These are phyloP conservation scores for Pitta sordida DNA, from an alignment of 2,113 vertebrate species.

Conservation along the genomic window DNA sequence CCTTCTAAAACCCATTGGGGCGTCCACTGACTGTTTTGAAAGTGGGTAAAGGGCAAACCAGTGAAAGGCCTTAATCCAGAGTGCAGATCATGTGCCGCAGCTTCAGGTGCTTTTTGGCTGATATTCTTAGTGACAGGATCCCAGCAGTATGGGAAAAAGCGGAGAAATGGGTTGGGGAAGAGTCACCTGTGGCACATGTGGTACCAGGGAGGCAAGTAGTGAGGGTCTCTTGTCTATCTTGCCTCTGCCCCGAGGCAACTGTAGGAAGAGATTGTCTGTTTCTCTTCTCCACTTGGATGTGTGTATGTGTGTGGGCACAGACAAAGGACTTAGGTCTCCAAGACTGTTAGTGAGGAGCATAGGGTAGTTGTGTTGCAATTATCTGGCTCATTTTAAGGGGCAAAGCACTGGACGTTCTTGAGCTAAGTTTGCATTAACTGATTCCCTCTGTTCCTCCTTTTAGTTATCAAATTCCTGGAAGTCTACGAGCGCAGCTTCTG, in stretches of 20 bases:
- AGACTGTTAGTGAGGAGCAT: neutral
- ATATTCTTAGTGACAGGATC: neutral
- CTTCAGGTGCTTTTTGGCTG: neutral
- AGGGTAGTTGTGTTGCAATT: constrained; percentile 31
- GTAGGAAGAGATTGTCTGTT: neutral
- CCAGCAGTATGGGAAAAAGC: neutral
- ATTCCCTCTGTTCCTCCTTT: neutral
- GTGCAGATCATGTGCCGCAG: neutral
- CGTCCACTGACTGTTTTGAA: neutral
- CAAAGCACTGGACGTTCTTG: neutral
- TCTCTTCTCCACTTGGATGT: neutral
- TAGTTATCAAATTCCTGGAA: constrained; percentile 91
- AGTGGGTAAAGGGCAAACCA: neutral
- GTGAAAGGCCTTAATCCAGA: neutral
- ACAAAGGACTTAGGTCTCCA: neutral
- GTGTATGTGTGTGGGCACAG: neutral
- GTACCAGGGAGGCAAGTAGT: neutral
- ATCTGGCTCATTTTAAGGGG: neutral
- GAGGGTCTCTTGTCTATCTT: neutral
- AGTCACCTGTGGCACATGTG: neutral
- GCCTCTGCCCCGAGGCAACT: neutral
- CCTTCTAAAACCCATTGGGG: neutral
- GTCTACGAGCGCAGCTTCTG: constrained; percentile 93
- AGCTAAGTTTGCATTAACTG: constrained; percentile 44
- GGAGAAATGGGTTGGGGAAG: neutral